phyloP scores from a whole-genome alignment of 2,888 invertebrate genomes.

The Geotrupes spiniger region DNA sequence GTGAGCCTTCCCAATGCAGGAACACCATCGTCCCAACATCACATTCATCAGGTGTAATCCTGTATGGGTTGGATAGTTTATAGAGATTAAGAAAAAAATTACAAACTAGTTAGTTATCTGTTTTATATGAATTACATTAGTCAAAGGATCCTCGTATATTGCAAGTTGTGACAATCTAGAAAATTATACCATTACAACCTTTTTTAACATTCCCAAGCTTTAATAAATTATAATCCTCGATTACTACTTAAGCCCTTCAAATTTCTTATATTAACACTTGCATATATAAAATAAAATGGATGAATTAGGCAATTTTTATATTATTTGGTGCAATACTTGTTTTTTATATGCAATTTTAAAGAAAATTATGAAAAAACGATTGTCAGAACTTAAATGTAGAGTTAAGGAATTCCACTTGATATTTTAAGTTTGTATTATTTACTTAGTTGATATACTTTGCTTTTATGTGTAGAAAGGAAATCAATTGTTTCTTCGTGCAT shows the following conservation, averaged over 20 bases:
- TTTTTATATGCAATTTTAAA: too few species aligned
- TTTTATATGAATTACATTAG: slow-evolving; percentile 13
- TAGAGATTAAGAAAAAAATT: slow-evolving; percentile 16
- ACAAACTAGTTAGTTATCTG: slow-evolving; percentile 19
- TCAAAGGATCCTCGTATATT: slow-evolving; percentile 8
- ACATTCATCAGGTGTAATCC: slow-evolving; percentile 8
- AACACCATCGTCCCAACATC: slow-evolving; percentile 8
- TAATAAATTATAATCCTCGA: too few species aligned
- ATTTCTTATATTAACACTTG: too few species aligned
- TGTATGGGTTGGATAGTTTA: slow-evolving; percentile 16
- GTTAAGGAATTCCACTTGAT: slow-evolving; percentile 19
- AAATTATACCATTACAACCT: too few species aligned
- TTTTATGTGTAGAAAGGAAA: slow-evolving; percentile 13
- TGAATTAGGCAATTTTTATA: too few species aligned
- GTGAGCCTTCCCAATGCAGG: slow-evolving; percentile 34
- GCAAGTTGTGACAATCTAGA: slow-evolving; percentile 1
- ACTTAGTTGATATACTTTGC: slow-evolving; percentile 11
- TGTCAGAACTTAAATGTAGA: slow-evolving; percentile 14
- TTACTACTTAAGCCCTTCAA: too few species aligned
- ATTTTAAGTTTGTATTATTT: slow-evolving; percentile 21
- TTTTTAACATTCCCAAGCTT: slow-evolving; percentile 3
- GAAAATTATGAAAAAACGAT: too few species aligned
- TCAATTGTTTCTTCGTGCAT: slow-evolving; percentile 6
- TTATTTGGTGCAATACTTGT: too few species aligned
- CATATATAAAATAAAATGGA: too few species aligned